Evolutionary conservation across 2,888 invertebrate genomes (phyloP), one percentile per base, ranked within the genome.

Genomic region (Leptinotarsa peninsularis): DNA sequence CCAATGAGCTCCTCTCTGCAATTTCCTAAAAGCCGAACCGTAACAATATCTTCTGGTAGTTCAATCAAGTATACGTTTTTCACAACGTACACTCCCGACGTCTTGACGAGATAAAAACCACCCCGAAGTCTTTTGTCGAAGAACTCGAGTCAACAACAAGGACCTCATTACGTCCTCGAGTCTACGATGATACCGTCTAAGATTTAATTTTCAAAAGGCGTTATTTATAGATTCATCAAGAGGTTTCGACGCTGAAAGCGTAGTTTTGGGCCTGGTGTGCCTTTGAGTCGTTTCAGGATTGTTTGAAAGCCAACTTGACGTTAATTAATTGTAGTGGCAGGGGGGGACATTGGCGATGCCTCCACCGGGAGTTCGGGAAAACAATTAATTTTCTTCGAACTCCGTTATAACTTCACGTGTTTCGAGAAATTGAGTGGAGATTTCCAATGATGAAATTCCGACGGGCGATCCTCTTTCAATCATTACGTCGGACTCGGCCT

Each of bases 171-270:
- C 13, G 23, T 58, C 4, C 58, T 58, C 23, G 15, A 14, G 21
- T 58, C 52, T 15, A 1, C 58, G 23, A 23, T 14, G 58, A 58
- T 23, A 58, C 58, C 58, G 23, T 27, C 58, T 14, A 1, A 58
- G 58, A 58, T 58, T 23, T 23, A 58, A 21, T 58, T 58, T 58
- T 23, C 58, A 23, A 18, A 58, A 58, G 58, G 23, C 21, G 58
- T 58, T 58, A 58, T 58, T 58, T 58, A 58, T 58, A 58, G 27
- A 58, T 58, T 52, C 23, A 58, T 58, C 14, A 58, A 58, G 58
- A 58, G 58, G 58, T 23, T 58, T 23, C 23, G 23, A 14, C 58
- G 23, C 18, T 18, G 54, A 54, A 54, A 18, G 18, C 54, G 18
- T 54, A 54, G 54, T 54, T 54, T 54, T 4, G 10, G 10, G 13